A percentile compares a stretch with the other conserved stretches of the same genome.
These are phyloP conservation scores for Loxodonta africana DNA, from an alignment of 2,113 vertebrate species.

Conservation along the genomic window DNA sequence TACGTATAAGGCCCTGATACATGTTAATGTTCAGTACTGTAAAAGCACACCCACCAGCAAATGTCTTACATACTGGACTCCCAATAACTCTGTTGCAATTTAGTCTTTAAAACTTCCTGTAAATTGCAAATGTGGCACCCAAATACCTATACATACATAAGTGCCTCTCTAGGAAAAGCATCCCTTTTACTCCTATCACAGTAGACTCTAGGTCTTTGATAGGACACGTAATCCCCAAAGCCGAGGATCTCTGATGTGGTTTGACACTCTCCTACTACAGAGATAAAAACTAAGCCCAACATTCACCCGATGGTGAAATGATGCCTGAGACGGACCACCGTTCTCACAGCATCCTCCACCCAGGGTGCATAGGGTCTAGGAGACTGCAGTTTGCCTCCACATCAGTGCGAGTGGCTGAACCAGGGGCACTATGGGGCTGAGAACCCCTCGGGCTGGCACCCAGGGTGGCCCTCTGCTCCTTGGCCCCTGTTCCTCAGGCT, in stretches of 20 bases:
- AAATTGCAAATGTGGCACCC: not conserved
- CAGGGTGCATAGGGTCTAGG: rapidly evolving
- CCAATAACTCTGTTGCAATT: not conserved
- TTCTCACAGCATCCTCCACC: not conserved
- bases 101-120: not conserved
- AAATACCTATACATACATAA: not conserved
- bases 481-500: not conserved
- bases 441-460: not conserved
- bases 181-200: not conserved
- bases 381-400: not conserved
- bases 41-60: not conserved
- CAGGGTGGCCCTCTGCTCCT: not conserved
- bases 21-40: not conserved
- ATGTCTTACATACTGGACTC: not conserved
- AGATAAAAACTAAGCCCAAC: not conserved
- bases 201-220: not conserved
- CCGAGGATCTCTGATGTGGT: not conserved
- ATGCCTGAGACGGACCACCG: not conserved
- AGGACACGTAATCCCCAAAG: not conserved
- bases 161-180: not conserved
- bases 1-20: not conserved
- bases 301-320: rapidly evolving
- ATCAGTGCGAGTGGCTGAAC: not conserved
- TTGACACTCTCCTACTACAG: not conserved
- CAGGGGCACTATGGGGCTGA: not conserved